Percentiles rank a stretch among this genome's conserved stretches.
phyloP scores from a whole-genome alignment of 1,140 invertebrate species.

The Drosophila nebulosa region DNA sequence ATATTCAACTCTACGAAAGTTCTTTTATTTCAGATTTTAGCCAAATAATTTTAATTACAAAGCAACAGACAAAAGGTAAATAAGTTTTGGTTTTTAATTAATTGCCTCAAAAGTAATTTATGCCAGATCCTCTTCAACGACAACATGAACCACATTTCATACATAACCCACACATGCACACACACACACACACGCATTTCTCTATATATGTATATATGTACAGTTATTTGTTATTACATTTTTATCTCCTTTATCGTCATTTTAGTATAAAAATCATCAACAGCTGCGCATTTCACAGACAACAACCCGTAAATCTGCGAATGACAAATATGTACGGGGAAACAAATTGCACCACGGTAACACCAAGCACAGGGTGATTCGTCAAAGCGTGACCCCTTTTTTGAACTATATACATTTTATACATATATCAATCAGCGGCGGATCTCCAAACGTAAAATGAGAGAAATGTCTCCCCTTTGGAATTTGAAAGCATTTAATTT shows the following conservation, averaged over 20 bases:
- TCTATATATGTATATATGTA: background rate
- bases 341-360: conserved; percentile 40
- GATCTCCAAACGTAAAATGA: no score
- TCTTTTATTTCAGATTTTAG: background rate
- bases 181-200: background rate
- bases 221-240: conserved; percentile 15
- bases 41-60: background rate
- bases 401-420: no score
- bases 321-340: conserved; percentile 29
- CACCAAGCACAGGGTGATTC: background rate
- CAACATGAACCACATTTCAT: background rate
- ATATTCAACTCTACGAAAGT: background rate
- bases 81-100: conserved; percentile 1
- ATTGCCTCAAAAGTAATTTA: background rate
- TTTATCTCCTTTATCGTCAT: conserved; percentile 10
- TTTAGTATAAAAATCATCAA: conserved; percentile 35
- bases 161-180: background rate
- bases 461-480: no score
- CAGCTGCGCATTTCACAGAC: conserved; percentile 61
- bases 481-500: no score
- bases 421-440: no score
- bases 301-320: conserved; percentile 8
- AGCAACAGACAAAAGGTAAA: background rate
- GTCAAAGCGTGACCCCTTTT: background rate
- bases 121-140: background rate